A percentile compares a stretch with the other conserved stretches of the same genome.
These are phyloP conservation scores for Archilochus colubris DNA, from an alignment of 2,113 vertebrate genomes.

Conservation along the genomic window DNA sequence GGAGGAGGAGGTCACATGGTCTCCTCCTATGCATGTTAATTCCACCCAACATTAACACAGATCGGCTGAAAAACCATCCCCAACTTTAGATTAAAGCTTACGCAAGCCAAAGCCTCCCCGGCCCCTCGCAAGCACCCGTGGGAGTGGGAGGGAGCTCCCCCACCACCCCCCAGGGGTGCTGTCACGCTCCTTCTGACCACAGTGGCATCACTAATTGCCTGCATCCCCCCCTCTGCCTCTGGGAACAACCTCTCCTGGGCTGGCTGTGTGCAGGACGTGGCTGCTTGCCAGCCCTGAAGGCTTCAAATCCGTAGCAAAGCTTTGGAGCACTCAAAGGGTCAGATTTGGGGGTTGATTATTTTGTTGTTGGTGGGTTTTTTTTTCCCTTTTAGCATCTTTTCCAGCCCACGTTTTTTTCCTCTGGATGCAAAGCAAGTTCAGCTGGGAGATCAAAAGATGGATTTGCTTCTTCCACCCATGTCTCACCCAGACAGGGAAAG, in stretches of 20 bases:
- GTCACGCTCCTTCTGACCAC: rapidly evolving
- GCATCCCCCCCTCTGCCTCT: rapidly evolving
- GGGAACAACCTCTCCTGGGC: background rate
- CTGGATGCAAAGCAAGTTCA: background rate
- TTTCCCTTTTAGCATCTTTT: background rate
- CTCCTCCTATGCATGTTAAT: conserved; percentile 52
- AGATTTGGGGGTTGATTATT: too few species aligned
- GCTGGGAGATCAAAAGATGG: background rate
- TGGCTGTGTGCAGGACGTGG: rapidly evolving
- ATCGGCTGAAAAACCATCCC: conserved; percentile 53
- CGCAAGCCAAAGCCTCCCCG: background rate
- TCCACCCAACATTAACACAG: conserved; percentile 65
- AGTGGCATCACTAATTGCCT: rapidly evolving
- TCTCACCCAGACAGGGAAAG: background rate
- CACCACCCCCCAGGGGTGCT: background rate
- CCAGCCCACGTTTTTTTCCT: background rate
- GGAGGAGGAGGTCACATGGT: conserved; percentile 32
- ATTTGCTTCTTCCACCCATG: rapidly evolving
- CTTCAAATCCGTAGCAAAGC: background rate
- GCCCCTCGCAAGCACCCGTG: too few species aligned
- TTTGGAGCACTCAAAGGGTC: background rate
- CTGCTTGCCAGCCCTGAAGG: background rate
- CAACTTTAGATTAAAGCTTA: conserved; percentile 71
- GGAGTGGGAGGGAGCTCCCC: background rate
- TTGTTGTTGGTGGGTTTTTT: background rate